Evolutionary conservation across 2,888 invertebrate species (phyloP), one percentile per base, ranked within the genome.

Genomic region (Hyalella azteca): DNA sequence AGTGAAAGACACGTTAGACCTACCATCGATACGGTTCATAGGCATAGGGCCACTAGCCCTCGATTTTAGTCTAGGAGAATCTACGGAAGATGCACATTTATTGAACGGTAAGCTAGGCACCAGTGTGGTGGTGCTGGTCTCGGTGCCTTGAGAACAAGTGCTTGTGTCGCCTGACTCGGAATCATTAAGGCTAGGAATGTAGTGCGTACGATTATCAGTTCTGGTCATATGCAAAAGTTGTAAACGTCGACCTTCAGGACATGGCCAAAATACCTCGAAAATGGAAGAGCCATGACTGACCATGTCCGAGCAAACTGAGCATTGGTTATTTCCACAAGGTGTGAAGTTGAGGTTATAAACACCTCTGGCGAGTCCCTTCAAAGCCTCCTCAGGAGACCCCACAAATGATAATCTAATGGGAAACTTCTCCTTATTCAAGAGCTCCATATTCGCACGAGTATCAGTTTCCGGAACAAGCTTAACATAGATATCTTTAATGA

Each of bases 251-350:
- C 75, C 75, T 75, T 75, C 75, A 29, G 75, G 75, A 41, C 75
- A 75, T n/a, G 75, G 75, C 75, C 75, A 75, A 45, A 75, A 75
- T 1, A 75, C 75, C 26, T 75, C 75, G 45, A 75, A 75, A 11
- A 45, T 75, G 75, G 75, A 75, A 45, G 75, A 45, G 75, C 75
- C 75, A 13, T 29, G 75, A 45, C 41, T 75, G 45, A 75, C 26
- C 75, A 75, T 75, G 19, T 75, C 75, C 7, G 75, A 75, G 29
- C 75, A 75, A 40, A 75, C 75, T 22, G 75, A 75, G 29, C 75
- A 75, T 2, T 41, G 19, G 15, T 22, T 4, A 41, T 45, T 75
- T 22, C 40, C 40, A 39, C 75, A 75, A 22, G 75, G 41, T 32
- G 29, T 45, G 36, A 75, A 75, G 22, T 45, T 41, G n/a, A 75